Evolutionary conservation across 2,113 vertebrate species (phyloP), one percentile per base, ranked within the genome.

Genomic region (Paradoxurus hermaphroditus): DNA sequence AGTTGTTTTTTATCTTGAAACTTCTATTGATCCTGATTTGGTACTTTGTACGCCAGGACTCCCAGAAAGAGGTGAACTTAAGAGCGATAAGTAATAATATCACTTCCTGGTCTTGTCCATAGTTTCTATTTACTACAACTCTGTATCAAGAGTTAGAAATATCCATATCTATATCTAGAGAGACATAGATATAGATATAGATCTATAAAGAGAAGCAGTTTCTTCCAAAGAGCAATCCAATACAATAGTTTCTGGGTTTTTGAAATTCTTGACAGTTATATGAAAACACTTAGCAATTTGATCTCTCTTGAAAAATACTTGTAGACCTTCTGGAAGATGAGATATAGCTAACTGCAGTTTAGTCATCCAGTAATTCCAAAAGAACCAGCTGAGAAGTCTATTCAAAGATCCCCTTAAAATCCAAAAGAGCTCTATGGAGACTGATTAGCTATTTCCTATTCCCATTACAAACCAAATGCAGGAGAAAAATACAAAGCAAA

Each of bases 201-300:
- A 59, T 59, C 56, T 59, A 25, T 10, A 79, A 90, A 93, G 27
- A 5, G 14, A 65, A 91, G 70, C 3, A 19, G 36, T 59, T 84
- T 95, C 31, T 93, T 85, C 4, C 44, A 29, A 92, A 59, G 21
- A 62, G 18, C 25, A n/a, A 90, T n/a, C 53, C 27, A 23, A 53
- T 63, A 95, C 36, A 91, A 67, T 34, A 90, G 39, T 79, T 89
- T 78, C n/a, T 68, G 16, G 13, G 14, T 86, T 93, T 41, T 94
- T 91, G 49, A 86, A 82, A 86, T 63, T 79, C 67, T 86, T 91
- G 86, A 49, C 4, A 67, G 21, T 81, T 41, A 67, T 36, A 78
- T 93, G 62, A 78, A 92, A 92, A 94, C n/a, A 90, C 23, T 68
- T 81, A 77, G 8, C n/a, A 87, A 79, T 87, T 97, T 95, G 77